Percentiles rank a stretch among this genome's conserved stretches.
Conservation (phyloP, 1,140 invertebrate genomes). For the Portunus trituberculatus region DNA sequence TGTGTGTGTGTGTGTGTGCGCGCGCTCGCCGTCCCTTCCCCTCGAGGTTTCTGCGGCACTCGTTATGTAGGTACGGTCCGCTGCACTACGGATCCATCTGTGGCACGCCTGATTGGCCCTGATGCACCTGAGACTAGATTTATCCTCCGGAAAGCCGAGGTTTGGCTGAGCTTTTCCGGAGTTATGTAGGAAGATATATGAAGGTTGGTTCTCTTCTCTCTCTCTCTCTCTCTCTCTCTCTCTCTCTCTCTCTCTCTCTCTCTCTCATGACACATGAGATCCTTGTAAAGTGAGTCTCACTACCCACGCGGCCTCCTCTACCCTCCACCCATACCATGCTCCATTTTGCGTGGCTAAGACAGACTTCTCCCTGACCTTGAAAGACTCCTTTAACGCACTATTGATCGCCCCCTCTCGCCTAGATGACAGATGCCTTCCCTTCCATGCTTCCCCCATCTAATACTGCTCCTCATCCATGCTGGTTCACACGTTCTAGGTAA, state of each 20-base stretch:
- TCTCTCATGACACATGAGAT: not conserved
- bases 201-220: constrained; percentile 24
- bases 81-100: too few relatives aligned
- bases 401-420: not conserved
- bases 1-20: too few relatives aligned
- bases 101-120: too few relatives aligned
- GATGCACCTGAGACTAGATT: too few relatives aligned
- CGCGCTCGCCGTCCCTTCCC: too few relatives aligned
- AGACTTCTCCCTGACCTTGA: not conserved
- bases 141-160: not conserved
- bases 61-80: too few relatives aligned
- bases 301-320: not conserved
- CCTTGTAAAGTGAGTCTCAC: not conserved
- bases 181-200: not conserved
- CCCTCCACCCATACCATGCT: not conserved
- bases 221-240: constrained; percentile 61
- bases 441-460: not conserved
- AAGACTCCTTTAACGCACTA: constrained; percentile 10
- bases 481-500: not conserved
- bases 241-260: constrained; percentile 55
- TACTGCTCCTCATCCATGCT: not conserved
- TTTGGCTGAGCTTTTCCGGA: not conserved
- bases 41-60: too few relatives aligned
- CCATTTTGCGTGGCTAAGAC: not conserved
- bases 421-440: too few relatives aligned